phyloP scores from a whole-genome alignment of 2,797 vertebrate species.

The Amniataba percoides region DNA sequence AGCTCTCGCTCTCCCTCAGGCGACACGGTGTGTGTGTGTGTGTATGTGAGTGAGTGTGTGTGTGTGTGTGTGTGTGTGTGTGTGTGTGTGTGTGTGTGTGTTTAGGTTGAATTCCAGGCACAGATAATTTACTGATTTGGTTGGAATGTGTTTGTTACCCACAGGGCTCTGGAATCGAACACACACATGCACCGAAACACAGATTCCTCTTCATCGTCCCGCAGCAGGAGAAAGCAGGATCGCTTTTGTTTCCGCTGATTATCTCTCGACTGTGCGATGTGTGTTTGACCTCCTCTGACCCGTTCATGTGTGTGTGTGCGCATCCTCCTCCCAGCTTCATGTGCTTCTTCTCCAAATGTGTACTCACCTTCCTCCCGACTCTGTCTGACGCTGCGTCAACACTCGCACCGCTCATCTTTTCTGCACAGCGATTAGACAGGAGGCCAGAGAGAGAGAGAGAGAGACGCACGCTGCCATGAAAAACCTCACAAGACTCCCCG shows the following conservation, averaged over 20 bases:
- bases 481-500: slow-evolving; percentile 22
- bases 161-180: slow-evolving; percentile 65
- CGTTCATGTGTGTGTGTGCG: background rate
- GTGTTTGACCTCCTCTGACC: slow-evolving; percentile 46
- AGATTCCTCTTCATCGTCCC: slow-evolving; percentile 47
- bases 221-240: slow-evolving; percentile 47
- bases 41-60: slow-evolving; percentile 18
- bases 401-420: background rate
- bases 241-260: slow-evolving; percentile 46
- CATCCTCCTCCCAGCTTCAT: background rate
- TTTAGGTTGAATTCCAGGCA: slow-evolving; percentile 65
- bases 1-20: slow-evolving; percentile 53
- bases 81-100: slow-evolving; percentile 33
- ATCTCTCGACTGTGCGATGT: slow-evolving; percentile 13
- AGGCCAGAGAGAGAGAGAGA: slow-evolving; percentile 16
- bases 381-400: background rate
- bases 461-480: slow-evolving; percentile 38
- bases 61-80: slow-evolving; percentile 22
- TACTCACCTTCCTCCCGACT: background rate
- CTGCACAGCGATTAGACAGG: slow-evolving; percentile 23
- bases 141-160: slow-evolving; percentile 83
- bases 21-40: background rate
- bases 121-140: slow-evolving; percentile 82
- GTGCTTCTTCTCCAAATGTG: background rate
- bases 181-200: slow-evolving; percentile 40